phyloP scores from a whole-genome alignment of 2,888 invertebrate species.

The Caenorhabditis sp. region DNA sequence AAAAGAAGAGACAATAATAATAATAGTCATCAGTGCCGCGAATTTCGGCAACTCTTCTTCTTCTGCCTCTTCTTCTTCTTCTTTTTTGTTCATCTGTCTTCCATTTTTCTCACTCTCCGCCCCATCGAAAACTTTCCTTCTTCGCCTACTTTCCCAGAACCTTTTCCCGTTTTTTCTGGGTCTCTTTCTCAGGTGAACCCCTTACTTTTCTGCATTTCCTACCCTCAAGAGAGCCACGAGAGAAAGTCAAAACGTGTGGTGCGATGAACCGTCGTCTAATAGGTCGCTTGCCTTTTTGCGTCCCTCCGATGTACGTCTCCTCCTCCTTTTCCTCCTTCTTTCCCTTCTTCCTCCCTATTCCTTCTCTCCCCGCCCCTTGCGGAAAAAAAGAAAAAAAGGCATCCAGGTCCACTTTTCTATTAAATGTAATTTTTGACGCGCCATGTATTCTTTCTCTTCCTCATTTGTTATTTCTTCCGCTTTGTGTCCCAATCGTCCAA shows the following conservation, averaged over 20 bases:
- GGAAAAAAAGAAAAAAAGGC: conserved; percentile 18
- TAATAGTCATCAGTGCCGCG: conserved; percentile 17
- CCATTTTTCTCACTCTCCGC: conserved; percentile 27
- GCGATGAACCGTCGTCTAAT: conserved; percentile 63
- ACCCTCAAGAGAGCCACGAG: conserved; percentile 26
- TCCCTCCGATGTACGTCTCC: conserved; percentile 24
- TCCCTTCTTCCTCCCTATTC: conserved; percentile 27
- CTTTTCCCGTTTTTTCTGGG: conserved; percentile 8
- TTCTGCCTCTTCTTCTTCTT: conserved; percentile 11
- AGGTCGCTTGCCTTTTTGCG: conserved; percentile 48
- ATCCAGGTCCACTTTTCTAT: conserved; percentile 48
- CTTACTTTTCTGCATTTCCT: conserved; percentile 17
- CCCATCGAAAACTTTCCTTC: conserved; percentile 9
- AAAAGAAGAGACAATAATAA: conserved; percentile 22
- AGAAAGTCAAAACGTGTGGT: conserved; percentile 55
- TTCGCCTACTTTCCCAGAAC: conserved; percentile 7
- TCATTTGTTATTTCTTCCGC: conserved; percentile 12
- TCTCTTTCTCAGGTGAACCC: conserved; percentile 8
- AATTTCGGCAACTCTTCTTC: conserved; percentile 21
- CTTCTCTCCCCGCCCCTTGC: conserved; percentile 38
- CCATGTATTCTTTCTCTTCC: conserved; percentile 5
- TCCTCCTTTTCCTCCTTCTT: conserved; percentile 26
- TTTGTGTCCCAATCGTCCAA: not conserved
- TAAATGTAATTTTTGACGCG: conserved; percentile 53
- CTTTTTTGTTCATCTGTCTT: conserved; percentile 21